Conservation (phyloP, 2,888 invertebrate species). For the Stenolophus ochropezus region DNA sequence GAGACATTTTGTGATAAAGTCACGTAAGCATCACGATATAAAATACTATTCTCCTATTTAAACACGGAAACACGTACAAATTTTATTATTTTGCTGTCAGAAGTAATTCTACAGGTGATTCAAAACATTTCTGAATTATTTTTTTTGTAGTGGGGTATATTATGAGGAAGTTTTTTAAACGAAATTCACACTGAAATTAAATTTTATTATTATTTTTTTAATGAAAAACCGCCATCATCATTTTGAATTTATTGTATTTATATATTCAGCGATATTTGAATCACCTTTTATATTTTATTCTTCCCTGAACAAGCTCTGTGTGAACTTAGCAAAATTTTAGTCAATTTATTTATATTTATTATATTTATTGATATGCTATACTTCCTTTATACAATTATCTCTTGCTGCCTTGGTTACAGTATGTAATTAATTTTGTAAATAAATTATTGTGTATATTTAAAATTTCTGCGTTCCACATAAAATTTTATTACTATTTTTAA, state of each 20-base stretch:
- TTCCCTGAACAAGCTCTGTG: background rate
- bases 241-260: background rate
- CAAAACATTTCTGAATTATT: no score
- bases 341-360: background rate
- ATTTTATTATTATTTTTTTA: no score
- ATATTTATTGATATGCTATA: background rate
- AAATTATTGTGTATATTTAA: no score
- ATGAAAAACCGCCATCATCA: no score
- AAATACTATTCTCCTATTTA: slow-evolving; percentile 4
- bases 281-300: background rate
- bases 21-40: slow-evolving; percentile 17
- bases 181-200: no score
- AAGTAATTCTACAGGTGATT: background rate
- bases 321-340: background rate
- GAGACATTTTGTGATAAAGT: slow-evolving; percentile 21
- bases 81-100: slow-evolving; percentile 7
- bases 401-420: background rate
- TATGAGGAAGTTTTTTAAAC: no score
- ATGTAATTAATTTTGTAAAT: no score
- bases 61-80: slow-evolving; percentile 19
- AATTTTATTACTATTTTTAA: no score
- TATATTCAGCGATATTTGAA: background rate
- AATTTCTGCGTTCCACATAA: no score
- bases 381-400: background rate
- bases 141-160: no score